Base-by-base conservation (phyloP, 2,113 vertebrate genomes). In the Cochlearius cochlearius region DNA sequence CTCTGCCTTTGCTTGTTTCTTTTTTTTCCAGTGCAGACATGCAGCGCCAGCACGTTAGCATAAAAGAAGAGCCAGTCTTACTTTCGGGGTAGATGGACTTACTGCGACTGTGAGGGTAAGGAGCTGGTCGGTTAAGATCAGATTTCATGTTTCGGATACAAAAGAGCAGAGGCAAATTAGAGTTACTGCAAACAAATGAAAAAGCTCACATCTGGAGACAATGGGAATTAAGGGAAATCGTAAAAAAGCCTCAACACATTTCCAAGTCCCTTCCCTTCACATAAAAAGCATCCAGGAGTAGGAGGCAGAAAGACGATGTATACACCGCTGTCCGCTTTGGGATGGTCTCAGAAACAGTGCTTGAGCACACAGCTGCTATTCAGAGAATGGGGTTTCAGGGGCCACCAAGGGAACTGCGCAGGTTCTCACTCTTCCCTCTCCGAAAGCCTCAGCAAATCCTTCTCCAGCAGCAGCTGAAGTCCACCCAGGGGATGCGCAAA, bases 401-500 rank as follows among this genome's bases (percentile, higher is more conserved):
- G 14, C 9, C 1, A 2, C 26, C 1, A 1, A 30, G 20, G 43
- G 45, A 77, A 14, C 12, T 71, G 36, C 0, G 2, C 36, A 39
- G 41, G 8, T 45, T 85, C 30, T 30, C 32, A 3, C 36, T 69
- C 47, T 67, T 68, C 25, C 25, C 15, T 27, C 17, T 30, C 56
- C 4, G 0, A 71, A 87, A 90, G 14, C 15, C 19, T 73, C 60
- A 52, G 45, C 34, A 77, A 86, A 49, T 47, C 39, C 39, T 55
- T 79, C 68, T 34, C 45, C 0, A 0, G 29, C n/a, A 77, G 26
- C 26, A 58, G 36, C 15, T 39, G 39, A 32, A 50, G 58, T 23
- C 50, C 34, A 17, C 25, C 50, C 5, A 5, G 11, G 32, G 12
- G 12, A 30, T 11, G 18, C 10, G n/a, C 0, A 0, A 30, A 1